Evolutionary conservation across 2,888 invertebrate genomes (phyloP).

Genomic region (Philaethria dido): DNA sequence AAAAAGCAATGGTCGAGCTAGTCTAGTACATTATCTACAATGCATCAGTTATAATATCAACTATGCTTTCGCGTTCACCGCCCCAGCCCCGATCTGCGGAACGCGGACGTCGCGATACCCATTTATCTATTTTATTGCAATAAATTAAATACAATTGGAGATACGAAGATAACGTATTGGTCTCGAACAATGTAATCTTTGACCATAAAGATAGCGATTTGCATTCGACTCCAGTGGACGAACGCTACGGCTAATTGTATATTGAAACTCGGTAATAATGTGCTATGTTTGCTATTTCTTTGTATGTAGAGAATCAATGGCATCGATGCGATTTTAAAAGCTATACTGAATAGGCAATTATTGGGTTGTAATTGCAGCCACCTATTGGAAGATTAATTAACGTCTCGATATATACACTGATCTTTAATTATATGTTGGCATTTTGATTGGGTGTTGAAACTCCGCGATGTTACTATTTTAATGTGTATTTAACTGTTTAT

Average conservation of each 20-base stretch:
- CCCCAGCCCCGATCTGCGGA: slow-evolving; percentile 55
- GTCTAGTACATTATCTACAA: slow-evolving; percentile 51
- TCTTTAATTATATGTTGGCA: slow-evolving; percentile 23
- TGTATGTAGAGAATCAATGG: slow-evolving; percentile 68
- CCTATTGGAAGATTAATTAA: slow-evolving; percentile 47
- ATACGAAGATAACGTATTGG: slow-evolving; percentile 75
- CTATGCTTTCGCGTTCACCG: slow-evolving; percentile 52
- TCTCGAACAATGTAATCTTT: slow-evolving; percentile 81
- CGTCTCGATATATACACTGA: slow-evolving; percentile 10
- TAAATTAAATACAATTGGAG: slow-evolving; percentile 77
- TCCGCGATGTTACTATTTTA: slow-evolving; percentile 11
- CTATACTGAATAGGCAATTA: slow-evolving; percentile 75
- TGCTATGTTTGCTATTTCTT: slow-evolving; percentile 76
- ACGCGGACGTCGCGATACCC: slow-evolving; percentile 75
- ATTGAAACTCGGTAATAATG: slow-evolving; percentile 64
- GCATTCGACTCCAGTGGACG: slow-evolving; percentile 74
- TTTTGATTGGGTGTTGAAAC: slow-evolving; percentile 21
- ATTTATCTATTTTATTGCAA: slow-evolving; percentile 81
- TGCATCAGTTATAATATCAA: slow-evolving; percentile 64
- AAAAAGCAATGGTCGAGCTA: slow-evolving; percentile 24
- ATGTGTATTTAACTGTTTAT: slow-evolving; percentile 9
- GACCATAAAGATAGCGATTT: slow-evolving; percentile 78
- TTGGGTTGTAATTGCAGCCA: slow-evolving; percentile 53
- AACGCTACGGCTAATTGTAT: slow-evolving; percentile 71
- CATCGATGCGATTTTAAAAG: slow-evolving; percentile 65